Evolutionary conservation across 2,888 invertebrate species (phyloP), one percentile per base, ranked within the genome.

Genomic region (Taphrorychus bicolor): DNA sequence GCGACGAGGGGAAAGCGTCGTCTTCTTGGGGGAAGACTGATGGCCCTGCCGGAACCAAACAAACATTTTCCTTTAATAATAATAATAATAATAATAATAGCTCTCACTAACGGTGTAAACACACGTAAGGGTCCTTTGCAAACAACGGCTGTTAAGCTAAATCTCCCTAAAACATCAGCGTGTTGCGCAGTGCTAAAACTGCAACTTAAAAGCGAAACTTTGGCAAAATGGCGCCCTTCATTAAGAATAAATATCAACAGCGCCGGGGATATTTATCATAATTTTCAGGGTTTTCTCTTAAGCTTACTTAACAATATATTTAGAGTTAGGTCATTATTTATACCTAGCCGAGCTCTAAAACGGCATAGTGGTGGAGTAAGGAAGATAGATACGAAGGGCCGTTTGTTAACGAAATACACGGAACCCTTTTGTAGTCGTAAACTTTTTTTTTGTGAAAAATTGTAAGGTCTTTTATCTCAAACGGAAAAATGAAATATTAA

Each of bases 271-370:
- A 76, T 76, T 75, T 73, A 76, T 76, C 76, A 75, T 75, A 71
- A 72, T 71, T 73, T 74, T 75, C 73, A 70, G 68, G 64, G 69
- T 67, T 72, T 74, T 74, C 76, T 75, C 76, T 72, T 72, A 53
- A 72, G 76, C 73, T 73, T 72, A 73, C 73, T 76, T 75, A 64
- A 76, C 73, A 76, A 77, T 76, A 76, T 77, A 76, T 78, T 77
- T 76, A 74, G 76, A 73, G 74, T 71, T 71, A 73, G 72, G 75
- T 73, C 75, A 66, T 64, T 64, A 64, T 64, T 64, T 64, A 64
- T 59, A 59, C 52, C 52, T 42, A 59, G 41, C 7, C 23, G 40
- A 16, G 51, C 16, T 56, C 49, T 42, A 45, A 61, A 45, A 32
- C 45, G 58, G 49, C 41, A 56, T 56, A 49, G 56, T 49, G 49